phyloP scores from a whole-genome alignment of 2,113 vertebrate species.

The Microtus oregoni region DNA sequence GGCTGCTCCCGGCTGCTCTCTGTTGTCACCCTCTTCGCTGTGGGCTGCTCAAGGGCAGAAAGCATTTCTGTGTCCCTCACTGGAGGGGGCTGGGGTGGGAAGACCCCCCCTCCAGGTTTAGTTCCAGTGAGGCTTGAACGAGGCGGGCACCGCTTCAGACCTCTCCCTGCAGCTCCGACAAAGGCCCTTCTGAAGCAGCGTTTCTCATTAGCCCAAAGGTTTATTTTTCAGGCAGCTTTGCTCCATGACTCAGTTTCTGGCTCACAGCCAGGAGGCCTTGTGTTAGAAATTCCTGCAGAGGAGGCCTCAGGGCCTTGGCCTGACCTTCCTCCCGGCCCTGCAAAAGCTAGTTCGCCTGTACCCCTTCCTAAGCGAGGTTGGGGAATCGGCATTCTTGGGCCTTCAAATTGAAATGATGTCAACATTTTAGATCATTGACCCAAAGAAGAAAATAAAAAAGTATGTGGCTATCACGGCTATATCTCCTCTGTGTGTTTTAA shows the following conservation, averaged over 20 bases:
- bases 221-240: slow-evolving; percentile 23
- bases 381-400: not conserved
- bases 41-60: not conserved
- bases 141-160: not conserved
- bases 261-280: not conserved
- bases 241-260: slow-evolving; percentile 62
- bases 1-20: not conserved
- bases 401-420: not conserved
- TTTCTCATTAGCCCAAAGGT: slow-evolving; percentile 52
- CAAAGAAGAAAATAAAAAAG: slow-evolving; percentile 9
- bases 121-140: not conserved
- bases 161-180: not conserved
- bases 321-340: not conserved
- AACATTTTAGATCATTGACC: not conserved
- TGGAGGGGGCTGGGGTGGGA: not conserved
- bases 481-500: slow-evolving; percentile 39
- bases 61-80: too few species aligned
- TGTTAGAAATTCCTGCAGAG: slow-evolving; percentile 14
- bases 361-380: not conserved
- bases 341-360: not conserved
- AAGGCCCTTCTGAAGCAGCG: not conserved
- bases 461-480: not conserved
- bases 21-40: not conserved
- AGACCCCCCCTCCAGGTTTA: not conserved
- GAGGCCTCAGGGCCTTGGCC: not conserved